phyloP scores from a whole-genome alignment of 2,113 vertebrate species.

The Raja brachyura region DNA sequence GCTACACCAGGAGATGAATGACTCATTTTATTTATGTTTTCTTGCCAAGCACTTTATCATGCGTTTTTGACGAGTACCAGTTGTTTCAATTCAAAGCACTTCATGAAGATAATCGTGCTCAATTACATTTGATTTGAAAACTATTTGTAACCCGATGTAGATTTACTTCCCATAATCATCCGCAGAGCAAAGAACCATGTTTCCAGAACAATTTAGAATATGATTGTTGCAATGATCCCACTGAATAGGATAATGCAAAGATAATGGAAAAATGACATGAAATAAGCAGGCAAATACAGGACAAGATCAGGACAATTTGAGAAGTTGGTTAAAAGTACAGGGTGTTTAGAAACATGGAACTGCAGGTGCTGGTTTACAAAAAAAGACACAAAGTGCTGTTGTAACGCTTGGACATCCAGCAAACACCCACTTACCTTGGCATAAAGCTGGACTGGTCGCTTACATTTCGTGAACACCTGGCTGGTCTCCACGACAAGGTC shows the following conservation, averaged over 20 bases:
- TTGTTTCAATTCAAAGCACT: not conserved
- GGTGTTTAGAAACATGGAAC: too few relatives aligned
- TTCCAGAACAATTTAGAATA: not conserved
- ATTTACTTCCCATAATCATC: not conserved
- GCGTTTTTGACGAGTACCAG: not conserved
- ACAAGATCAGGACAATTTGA: not conserved
- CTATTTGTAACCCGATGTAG: not conserved
- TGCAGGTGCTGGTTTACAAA: too few relatives aligned
- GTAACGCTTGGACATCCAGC: too few relatives aligned
- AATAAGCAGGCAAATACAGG: not conserved
- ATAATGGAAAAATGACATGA: too few relatives aligned
- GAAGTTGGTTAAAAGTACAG: too few relatives aligned
- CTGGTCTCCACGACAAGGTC: too few relatives aligned
- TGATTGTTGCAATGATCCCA: not conserved
- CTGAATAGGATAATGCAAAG: not conserved
- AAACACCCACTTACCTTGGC: too few relatives aligned
- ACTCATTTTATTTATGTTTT: conserved; percentile 9
- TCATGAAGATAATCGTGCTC: conserved; percentile 5
- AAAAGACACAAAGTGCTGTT: too few relatives aligned
- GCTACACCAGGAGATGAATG: not conserved
- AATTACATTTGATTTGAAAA: not conserved
- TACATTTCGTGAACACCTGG: too few relatives aligned
- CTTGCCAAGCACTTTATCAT: conserved; percentile 14
- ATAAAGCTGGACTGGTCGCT: too few relatives aligned
- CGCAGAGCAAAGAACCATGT: not conserved